Conservation (phyloP, 2,797 vertebrate genomes). For the Pelodytes ibericus region DNA sequence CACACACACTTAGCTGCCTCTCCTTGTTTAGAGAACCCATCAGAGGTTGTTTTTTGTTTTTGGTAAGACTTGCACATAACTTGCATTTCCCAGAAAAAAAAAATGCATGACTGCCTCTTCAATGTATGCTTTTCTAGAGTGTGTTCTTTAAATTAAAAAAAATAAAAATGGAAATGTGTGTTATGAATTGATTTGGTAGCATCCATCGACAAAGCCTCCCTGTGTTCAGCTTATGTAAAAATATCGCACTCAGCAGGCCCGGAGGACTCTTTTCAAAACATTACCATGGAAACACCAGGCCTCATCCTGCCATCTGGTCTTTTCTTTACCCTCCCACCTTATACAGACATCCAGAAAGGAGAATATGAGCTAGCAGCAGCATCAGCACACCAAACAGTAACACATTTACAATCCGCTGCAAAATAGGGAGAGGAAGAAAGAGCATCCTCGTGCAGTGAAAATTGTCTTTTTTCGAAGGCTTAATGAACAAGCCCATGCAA, state of each 20-base stretch:
- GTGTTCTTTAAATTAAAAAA: too few relatives aligned
- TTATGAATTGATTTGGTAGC: too few relatives aligned
- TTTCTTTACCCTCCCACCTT: conserved; percentile 21
- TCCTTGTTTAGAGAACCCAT: too few relatives aligned
- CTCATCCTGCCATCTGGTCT: conserved; percentile 31
- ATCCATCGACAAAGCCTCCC: neutral
- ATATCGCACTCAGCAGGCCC: neutral
- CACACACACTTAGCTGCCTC: too few relatives aligned
- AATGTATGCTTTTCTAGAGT: too few relatives aligned
- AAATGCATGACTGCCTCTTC: too few relatives aligned
- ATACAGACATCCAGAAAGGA: conserved; percentile 21
- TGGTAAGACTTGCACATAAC: too few relatives aligned
- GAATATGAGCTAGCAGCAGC: neutral
- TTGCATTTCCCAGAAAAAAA: too few relatives aligned
- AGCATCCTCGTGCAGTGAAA: neutral
- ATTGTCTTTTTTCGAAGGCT: too few relatives aligned
- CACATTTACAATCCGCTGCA: neutral
- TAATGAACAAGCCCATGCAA: too few relatives aligned
- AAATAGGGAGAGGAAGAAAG: neutral
- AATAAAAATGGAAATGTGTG: too few relatives aligned
- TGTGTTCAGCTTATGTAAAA: neutral
- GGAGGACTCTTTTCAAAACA: neutral
- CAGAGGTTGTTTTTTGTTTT: too few relatives aligned
- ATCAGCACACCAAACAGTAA: neutral
- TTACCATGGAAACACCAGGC: conserved; percentile 35